Percentiles rank a stretch among this genome's conserved stretches.
phyloP scores from a whole-genome alignment of 2,797 vertebrate species.

The Phrynocephalus forsythii region DNA sequence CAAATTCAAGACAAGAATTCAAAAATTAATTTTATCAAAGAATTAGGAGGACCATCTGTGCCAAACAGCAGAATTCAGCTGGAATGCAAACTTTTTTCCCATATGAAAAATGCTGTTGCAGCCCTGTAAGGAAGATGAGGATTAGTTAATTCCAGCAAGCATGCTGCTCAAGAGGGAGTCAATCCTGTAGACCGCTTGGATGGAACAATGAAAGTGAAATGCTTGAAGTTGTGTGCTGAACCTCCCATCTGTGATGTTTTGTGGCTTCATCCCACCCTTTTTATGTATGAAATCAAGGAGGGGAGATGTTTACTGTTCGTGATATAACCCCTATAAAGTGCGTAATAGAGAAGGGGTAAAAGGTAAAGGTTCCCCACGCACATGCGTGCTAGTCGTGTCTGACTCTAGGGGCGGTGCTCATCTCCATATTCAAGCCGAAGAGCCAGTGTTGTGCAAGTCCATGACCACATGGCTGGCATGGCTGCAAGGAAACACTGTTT shows the following conservation, averaged over 20 bases:
- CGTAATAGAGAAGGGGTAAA: too few relatives aligned
- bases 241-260: not conserved
- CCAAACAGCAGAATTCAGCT: not conserved
- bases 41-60: not conserved
- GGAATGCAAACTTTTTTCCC: not conserved
- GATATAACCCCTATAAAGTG: too few relatives aligned
- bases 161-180: not conserved
- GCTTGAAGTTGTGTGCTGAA: not conserved
- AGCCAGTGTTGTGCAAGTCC: too few relatives aligned
- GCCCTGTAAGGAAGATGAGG: not conserved
- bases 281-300: not conserved
- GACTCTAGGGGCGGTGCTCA: too few relatives aligned
- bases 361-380: too few relatives aligned
- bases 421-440: too few relatives aligned
- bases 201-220: not conserved
- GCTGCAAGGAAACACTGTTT: too few relatives aligned
- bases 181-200: too few relatives aligned
- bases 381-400: too few relatives aligned
- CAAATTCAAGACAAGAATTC: slow-evolving; percentile 34
- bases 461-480: too few relatives aligned
- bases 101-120: not conserved
- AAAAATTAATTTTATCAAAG: slow-evolving; percentile 33
- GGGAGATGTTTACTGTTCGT: not conserved
- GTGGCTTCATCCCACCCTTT: too few relatives aligned
- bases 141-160: not conserved